Evolutionary conservation across 2,113 vertebrate genomes (phyloP).

Genomic region (Sander lucioperca): DNA sequence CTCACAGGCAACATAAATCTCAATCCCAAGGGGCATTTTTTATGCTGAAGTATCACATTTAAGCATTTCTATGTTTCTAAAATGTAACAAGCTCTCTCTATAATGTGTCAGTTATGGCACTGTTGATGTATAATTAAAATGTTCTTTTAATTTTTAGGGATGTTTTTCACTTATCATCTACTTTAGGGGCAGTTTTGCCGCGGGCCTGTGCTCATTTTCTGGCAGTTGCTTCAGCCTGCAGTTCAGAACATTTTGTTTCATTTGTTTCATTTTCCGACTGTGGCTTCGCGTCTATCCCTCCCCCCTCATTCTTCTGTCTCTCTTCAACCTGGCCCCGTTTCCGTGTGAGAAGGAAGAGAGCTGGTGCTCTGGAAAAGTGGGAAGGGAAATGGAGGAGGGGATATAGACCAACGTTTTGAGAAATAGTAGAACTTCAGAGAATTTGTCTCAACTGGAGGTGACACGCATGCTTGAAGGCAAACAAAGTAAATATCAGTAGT

Average conservation of each 20-base stretch:
- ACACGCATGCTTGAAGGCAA: background rate
- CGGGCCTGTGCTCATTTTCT: conserved; percentile 63
- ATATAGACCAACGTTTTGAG: background rate
- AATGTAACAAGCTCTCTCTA: background rate
- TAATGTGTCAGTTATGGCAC: background rate
- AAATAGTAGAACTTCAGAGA: conserved; percentile 48
- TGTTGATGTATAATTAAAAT: background rate
- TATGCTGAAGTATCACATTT: background rate
- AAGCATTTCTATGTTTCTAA: background rate
- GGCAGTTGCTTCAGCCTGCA: conserved; percentile 57
- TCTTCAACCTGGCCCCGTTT: conserved; percentile 51
- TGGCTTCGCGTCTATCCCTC: conserved; percentile 78
- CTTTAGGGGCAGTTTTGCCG: conserved; percentile 26
- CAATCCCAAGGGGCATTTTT: background rate
- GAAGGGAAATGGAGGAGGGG: conserved; percentile 36
- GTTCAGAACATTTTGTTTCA: conserved; percentile 80
- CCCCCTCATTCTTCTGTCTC: conserved; percentile 68
- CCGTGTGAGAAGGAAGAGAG: conserved; percentile 65
- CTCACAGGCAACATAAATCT: background rate
- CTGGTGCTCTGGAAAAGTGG: conserved; percentile 48
- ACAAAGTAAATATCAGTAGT: background rate
- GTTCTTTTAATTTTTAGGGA: conserved; percentile 5
- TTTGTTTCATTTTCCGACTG: conserved; percentile 71
- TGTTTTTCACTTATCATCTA: conserved; percentile 30
- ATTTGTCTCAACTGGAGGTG: conserved; percentile 15